phyloP scores from a whole-genome alignment of 2,113 vertebrate species.

The Neogale vison region DNA sequence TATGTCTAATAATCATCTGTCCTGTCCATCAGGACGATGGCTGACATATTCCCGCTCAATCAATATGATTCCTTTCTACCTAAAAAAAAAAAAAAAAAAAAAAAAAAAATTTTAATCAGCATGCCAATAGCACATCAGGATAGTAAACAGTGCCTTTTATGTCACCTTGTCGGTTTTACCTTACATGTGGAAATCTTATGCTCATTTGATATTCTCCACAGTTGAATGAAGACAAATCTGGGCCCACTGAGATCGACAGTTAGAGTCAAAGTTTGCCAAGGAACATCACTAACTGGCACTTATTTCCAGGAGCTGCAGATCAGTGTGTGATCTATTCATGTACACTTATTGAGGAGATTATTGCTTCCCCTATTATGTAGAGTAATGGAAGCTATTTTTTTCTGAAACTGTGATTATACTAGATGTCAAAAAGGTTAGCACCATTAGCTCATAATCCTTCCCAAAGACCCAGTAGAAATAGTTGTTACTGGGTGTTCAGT shows the following conservation, averaged over 20 bases:
- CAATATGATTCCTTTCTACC: not conserved
- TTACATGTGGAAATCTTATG: constrained; percentile 29
- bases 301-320: constrained; percentile 63
- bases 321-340: constrained; percentile 62
- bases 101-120: not conserved
- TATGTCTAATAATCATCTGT: not conserved
- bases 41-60: constrained; percentile 36
- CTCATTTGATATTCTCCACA: constrained; percentile 57
- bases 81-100: not conserved
- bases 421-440: constrained; percentile 44
- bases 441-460: constrained; percentile 37
- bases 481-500: constrained; percentile 42
- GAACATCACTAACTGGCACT: constrained; percentile 46
- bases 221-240: constrained; percentile 61
- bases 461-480: constrained; percentile 31
- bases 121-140: constrained; percentile 31
- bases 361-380: constrained; percentile 44
- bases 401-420: constrained; percentile 58
- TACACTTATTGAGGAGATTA: constrained; percentile 50
- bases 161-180: constrained; percentile 30
- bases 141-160: not conserved
- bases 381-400: constrained; percentile 59
- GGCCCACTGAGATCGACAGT: constrained; percentile 27
- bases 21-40: not conserved
- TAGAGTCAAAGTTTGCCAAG: constrained; percentile 54